Evolutionary conservation across 1,140 invertebrate genomes (phyloP), one percentile per base, ranked within the genome.

Genomic region (Drosophila repleta): DNA sequence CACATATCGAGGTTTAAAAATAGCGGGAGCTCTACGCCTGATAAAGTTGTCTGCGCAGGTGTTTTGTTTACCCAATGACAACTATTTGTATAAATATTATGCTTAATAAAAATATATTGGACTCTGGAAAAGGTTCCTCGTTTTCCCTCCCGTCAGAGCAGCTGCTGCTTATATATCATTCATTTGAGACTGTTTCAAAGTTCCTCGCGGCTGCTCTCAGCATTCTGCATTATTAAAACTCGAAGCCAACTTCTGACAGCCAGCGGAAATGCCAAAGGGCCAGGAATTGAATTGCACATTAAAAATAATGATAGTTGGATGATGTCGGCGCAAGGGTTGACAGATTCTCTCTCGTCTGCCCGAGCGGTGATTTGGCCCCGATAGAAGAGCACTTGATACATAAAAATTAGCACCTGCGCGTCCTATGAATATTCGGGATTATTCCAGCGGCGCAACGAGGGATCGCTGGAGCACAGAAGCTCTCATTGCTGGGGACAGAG

Each of bases 271-370:
- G 24, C 41, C 48, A 58, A 43, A 43, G 43, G 58, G 49, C 56
- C 26, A 52, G 57, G 56, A 81, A 84, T 77, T 74, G 49, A 81
- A 81, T 85, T 67, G 74, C 78, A 61, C 78, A 81, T 74, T 62
- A 77, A 81, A 74, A 63, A 65, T 77, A 65, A 85, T 76, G 81
- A 60, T 67, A 57, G 29, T 13, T 7, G 4, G 26, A 26, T 13
- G 32, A 18, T 11, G 17, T 4, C 3, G 8, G 24, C 2, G 24
- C 11, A n/a, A 29, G 41, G 17, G 39, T 4, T n/a, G 8, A n/a
- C 17, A 17, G 39, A 15, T 45, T 11, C 13, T 51, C 26, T 11
- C 13, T 51, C 26, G 46, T 39, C 56, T 53, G 51, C 21, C 24
- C 11, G 51, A 26, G 21, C n/a, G 67, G 21, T 66, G 62, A 52